Conservation (phyloP, 2,113 vertebrate species). For the Vidua chalybeata region DNA sequence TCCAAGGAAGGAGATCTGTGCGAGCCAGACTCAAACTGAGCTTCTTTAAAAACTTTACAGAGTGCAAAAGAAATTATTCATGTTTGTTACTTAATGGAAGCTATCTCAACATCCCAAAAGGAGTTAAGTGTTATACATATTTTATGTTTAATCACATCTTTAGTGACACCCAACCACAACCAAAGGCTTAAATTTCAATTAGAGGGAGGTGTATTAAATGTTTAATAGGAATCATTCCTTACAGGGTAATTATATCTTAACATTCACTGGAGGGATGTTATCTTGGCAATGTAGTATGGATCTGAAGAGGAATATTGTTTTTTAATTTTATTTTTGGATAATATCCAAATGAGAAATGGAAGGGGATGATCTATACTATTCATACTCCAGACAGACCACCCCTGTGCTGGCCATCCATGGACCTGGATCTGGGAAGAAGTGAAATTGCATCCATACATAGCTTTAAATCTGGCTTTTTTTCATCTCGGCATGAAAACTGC, state of each 20-base stretch:
- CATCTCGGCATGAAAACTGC: not conserved
- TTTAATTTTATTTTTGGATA: not conserved
- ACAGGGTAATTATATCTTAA: slow-evolving; percentile 48
- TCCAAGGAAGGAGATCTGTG: not conserved
- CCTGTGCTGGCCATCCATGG: not conserved
- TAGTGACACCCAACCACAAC: slow-evolving; percentile 54
- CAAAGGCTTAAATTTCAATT: slow-evolving; percentile 66
- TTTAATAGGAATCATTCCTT: slow-evolving; percentile 62
- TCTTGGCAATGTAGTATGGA: not conserved
- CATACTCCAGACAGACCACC: fast-evolving
- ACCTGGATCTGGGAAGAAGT: not conserved
- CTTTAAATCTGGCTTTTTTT: not conserved
- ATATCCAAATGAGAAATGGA: not conserved
- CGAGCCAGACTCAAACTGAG: not conserved
- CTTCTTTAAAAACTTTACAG: not conserved
- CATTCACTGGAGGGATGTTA: not conserved
- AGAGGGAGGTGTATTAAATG: slow-evolving; percentile 55
- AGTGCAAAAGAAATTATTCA: slow-evolving; percentile 34
- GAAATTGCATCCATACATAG: not conserved
- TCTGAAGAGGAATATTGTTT: not conserved
- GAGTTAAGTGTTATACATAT: slow-evolving; percentile 63
- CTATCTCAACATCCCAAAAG: slow-evolving; percentile 25
- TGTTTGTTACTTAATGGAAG: not conserved
- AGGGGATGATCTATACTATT: not conserved
- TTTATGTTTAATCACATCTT: slow-evolving; percentile 69